These are phyloP conservation scores for Leptinotarsa haldemani DNA, from an alignment of 2,888 invertebrate species.

Conservation along the genomic window DNA sequence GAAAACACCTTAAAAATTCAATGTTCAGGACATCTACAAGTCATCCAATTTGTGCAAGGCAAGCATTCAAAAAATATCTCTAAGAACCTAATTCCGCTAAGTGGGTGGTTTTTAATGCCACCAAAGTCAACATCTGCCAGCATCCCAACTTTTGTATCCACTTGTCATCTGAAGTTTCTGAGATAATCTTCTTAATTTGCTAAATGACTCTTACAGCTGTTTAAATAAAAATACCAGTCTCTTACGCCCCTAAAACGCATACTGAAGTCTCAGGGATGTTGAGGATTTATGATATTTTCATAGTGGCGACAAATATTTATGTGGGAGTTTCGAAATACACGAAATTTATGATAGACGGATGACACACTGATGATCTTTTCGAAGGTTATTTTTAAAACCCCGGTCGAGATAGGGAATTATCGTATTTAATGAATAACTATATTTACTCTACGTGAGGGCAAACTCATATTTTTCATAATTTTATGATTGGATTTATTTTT, in stretches of 20 bases:
- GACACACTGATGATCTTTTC: constrained; percentile 20
- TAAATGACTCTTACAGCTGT: constrained; percentile 58
- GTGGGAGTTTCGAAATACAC: constrained; percentile 28
- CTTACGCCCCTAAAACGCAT: constrained; percentile 33
- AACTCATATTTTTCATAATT: neutral
- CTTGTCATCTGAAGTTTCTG: constrained; percentile 41
- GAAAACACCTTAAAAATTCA: too few relatives aligned
- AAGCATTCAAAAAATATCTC: constrained; percentile 21
- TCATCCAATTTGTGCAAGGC: neutral
- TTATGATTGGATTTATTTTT: constrained; percentile 8
- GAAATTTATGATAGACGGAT: constrained; percentile 15
- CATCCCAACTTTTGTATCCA: constrained; percentile 39
- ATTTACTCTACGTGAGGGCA: neutral
- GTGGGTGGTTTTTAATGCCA: constrained; percentile 41
- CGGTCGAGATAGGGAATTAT: constrained; percentile 2
- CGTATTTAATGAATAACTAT: neutral
- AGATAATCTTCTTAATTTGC: constrained; percentile 52
- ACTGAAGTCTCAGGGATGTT: constrained; percentile 39
- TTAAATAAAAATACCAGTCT: constrained; percentile 51
- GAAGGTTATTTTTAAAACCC: constrained; percentile 8
- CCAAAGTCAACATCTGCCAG: constrained; percentile 37
- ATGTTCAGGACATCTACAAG: neutral
- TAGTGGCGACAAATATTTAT: constrained; percentile 42
- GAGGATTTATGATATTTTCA: constrained; percentile 40
- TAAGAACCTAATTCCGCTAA: constrained; percentile 33